Conservation (phyloP, 2,888 invertebrate genomes). For the Pinctada fucata region DNA sequence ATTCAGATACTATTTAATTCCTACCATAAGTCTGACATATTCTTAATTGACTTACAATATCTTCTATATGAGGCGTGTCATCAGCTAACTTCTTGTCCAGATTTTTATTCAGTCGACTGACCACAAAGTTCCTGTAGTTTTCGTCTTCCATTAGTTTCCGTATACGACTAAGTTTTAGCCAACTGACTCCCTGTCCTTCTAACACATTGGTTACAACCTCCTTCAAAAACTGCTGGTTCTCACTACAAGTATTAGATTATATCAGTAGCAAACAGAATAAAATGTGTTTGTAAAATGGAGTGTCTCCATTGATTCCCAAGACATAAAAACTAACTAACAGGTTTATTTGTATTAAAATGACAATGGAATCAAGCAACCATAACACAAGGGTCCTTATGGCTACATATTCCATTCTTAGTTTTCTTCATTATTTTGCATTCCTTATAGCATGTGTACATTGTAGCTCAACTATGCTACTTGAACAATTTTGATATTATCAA, state of each 20-base stretch:
- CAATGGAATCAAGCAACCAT: neutral
- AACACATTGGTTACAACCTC: conserved; percentile 91
- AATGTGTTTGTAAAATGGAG: neutral
- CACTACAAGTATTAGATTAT: conserved; percentile 76
- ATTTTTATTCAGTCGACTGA: conserved; percentile 95
- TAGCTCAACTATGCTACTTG: too few species aligned
- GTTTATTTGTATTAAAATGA: too few species aligned
- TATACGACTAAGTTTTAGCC: conserved; percentile 94
- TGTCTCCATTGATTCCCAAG: neutral
- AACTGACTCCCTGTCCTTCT: conserved; percentile 96
- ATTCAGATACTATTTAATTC: too few species aligned
- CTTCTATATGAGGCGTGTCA: conserved; percentile 91
- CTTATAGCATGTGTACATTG: too few species aligned
- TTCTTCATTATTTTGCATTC: neutral
- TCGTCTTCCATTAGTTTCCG: conserved; percentile 99
- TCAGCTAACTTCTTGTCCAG: conserved; percentile 91
- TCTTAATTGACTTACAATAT: conserved; percentile 86
- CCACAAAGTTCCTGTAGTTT: conserved; percentile 95
- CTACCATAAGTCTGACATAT: too few species aligned
- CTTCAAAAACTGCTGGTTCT: conserved; percentile 95
- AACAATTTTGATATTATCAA: too few species aligned
- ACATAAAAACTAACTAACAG: too few species aligned
- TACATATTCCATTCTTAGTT: neutral
- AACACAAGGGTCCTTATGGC: neutral
- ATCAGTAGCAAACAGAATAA: neutral